These are phyloP conservation scores for Eledona agricola DNA, from an alignment of 2,888 invertebrate species.

Conservation along the genomic window DNA sequence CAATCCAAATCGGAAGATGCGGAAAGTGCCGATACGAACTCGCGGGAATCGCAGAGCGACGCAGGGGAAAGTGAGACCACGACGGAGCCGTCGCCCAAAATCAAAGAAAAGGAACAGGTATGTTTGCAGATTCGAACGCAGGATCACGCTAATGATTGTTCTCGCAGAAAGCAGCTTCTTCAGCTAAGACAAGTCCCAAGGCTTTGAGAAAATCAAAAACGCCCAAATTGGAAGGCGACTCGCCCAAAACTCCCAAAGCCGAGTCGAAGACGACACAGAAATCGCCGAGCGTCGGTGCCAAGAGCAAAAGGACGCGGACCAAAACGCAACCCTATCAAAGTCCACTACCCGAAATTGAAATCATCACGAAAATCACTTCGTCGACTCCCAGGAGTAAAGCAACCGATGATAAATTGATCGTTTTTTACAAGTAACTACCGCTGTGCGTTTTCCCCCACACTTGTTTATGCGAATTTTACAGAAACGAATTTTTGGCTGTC, in stretches of 20 bases:
- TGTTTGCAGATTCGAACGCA: too few relatives aligned
- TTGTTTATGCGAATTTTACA: conserved; percentile 57
- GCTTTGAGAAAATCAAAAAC: conserved; percentile 66
- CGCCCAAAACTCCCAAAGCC: conserved; percentile 49
- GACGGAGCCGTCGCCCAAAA: too few relatives aligned
- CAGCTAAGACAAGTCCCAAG: conserved; percentile 65
- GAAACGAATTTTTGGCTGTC: conserved; percentile 90
- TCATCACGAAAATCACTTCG: conserved; percentile 77
- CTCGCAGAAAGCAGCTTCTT: conserved; percentile 57
- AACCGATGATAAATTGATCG: conserved; percentile 81
- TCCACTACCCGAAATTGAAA: conserved; percentile 79
- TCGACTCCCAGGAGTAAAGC: conserved; percentile 67
- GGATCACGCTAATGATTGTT: too few relatives aligned
- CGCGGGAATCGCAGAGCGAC: too few relatives aligned
- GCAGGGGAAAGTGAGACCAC: too few relatives aligned
- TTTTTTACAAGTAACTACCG: conserved; percentile 81
- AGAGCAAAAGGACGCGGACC: conserved; percentile 67
- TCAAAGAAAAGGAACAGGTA: too few relatives aligned
- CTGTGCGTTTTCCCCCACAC: conserved; percentile 6
- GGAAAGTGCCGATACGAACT: too few relatives aligned
- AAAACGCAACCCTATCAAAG: conserved; percentile 85
- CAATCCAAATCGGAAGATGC: too few relatives aligned
- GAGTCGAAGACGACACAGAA: conserved; percentile 57
- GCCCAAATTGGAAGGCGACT: conserved; percentile 62
- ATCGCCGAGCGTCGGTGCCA: conserved; percentile 57